Conservation (phyloP, 2,113 vertebrate genomes). For the Thalassarche chlororhynchos region DNA sequence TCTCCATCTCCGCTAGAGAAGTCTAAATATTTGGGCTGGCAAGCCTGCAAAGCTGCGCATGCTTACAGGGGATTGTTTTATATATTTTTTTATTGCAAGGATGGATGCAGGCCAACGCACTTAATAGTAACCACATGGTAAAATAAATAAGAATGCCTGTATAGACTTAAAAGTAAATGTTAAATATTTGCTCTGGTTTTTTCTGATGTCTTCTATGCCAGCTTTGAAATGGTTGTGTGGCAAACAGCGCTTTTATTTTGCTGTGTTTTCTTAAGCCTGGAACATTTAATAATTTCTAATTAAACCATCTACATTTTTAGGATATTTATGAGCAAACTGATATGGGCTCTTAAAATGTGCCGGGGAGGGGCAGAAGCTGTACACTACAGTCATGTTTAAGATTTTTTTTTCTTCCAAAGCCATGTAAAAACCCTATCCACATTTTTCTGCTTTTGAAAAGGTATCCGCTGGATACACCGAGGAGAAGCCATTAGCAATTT, state of each 20-base stretch:
- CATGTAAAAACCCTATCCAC: not conserved
- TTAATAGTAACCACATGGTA: constrained; percentile 70
- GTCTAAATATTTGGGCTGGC: constrained; percentile 64
- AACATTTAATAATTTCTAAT: constrained; percentile 55
- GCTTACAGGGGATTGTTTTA: not conserved
- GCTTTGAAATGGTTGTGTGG: constrained; percentile 26
- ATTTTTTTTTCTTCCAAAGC: not conserved
- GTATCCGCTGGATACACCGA: not conserved
- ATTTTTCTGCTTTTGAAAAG: not conserved
- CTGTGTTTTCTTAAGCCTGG: constrained; percentile 10
- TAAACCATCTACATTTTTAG: constrained; percentile 29
- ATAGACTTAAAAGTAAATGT: constrained; percentile 56
- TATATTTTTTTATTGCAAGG: not conserved
- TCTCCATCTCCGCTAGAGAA: not conserved
- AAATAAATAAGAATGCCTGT: constrained; percentile 63
- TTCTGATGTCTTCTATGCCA: constrained; percentile 8
- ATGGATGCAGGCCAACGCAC: constrained; percentile 43
- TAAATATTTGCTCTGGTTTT: constrained; percentile 48
- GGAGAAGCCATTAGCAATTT: not conserved
- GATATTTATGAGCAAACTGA: constrained; percentile 45
- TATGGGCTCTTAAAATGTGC: not conserved
- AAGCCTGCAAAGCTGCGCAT: constrained; percentile 43
- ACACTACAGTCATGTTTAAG: not conserved
- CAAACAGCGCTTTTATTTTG: not conserved
- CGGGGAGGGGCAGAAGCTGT: not conserved